Base-by-base conservation (phyloP, 1,140 invertebrate species). In the Trichonephila clavipes region DNA sequence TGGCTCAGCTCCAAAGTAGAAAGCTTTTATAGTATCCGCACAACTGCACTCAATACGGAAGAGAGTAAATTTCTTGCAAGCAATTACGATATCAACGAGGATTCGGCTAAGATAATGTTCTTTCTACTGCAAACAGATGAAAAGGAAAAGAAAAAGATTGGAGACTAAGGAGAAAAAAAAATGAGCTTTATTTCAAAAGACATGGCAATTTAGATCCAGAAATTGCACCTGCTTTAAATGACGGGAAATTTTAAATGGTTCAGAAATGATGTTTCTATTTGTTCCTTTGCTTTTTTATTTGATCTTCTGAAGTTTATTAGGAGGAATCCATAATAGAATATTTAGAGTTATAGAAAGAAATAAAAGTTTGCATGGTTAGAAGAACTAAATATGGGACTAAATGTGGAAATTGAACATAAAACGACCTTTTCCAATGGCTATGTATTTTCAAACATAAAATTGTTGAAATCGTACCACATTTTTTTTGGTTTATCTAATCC, bases 181-280 rank as follows among this genome's bases (percentile, higher is more conserved):
- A 87, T 87, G 59, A 64, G 51, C n/a, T 87, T 87, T 64, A 87
- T 87, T 87, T 87, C 59, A 28, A 28, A 61, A 21, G 58, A 62
- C 59, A 87, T 34, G 59, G 85, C 85, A 28, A 87, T 87, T 87
- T 61, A 83, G 40, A 58, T 83, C 19, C 8, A 83, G 34, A 59
- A 87, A 87, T 87, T 87, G 85, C 85, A 87, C 85, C 85, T 87
- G 85, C 85, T 87, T 87, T 87, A 87, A 87, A 64, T 28, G 85
- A 28, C 51, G 59, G 59, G 34, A 58, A 87, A 87, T 87, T 87
- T 87, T 62, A 87, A 87, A 34, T 61, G 85, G 59, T 62, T 87
- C 81, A 58, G 81, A 83, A 81, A 19, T 83, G 81, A 51, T 58
- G 58, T 51, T 83, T 19, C 51, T 51, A 83, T 83, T 24, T 21